phyloP scores from a whole-genome alignment of 2,888 invertebrate species.

The Oscheius sp. region DNA sequence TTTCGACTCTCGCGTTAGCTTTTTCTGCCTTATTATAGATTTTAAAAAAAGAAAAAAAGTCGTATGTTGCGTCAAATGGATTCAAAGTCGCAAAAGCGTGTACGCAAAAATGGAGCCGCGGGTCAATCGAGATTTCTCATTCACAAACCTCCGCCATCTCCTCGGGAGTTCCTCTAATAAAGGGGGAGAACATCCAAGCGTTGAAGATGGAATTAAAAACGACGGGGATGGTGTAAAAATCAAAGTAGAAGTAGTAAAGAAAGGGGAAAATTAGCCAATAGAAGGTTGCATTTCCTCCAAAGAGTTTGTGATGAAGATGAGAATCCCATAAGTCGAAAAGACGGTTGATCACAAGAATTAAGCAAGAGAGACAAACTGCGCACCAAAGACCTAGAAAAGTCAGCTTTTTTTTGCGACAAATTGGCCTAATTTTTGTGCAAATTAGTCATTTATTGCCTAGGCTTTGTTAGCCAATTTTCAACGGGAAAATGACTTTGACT shows the following conservation, averaged over 20 bases:
- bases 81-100: too few species aligned
- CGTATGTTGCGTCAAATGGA: too few species aligned
- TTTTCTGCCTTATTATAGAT: too few species aligned
- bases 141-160: not conserved
- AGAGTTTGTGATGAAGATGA: not conserved
- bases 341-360: slow-evolving; percentile 47
- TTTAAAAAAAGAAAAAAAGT: too few species aligned
- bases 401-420: too few species aligned
- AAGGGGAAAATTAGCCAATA: slow-evolving; percentile 2
- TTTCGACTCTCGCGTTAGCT: too few species aligned
- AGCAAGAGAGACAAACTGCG: slow-evolving; percentile 42
- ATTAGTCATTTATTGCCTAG: too few species aligned
- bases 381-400: slow-evolving; percentile 42
- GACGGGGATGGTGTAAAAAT: slow-evolving; percentile 23
- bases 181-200: slow-evolving; percentile 30
- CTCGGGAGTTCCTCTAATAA: slow-evolving; percentile 11
- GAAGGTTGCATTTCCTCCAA: slow-evolving; percentile 8
- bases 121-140: not conserved
- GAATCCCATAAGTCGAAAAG: slow-evolving; percentile 41
- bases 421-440: too few species aligned
- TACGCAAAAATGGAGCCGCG: too few species aligned
- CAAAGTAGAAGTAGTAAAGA: slow-evolving; percentile 21
- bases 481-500: too few species aligned
- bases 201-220: slow-evolving; percentile 15
- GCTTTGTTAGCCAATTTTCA: too few species aligned